Evolutionary conservation across 1,140 invertebrate genomes (phyloP).

Genomic region (Lithobius niger): DNA sequence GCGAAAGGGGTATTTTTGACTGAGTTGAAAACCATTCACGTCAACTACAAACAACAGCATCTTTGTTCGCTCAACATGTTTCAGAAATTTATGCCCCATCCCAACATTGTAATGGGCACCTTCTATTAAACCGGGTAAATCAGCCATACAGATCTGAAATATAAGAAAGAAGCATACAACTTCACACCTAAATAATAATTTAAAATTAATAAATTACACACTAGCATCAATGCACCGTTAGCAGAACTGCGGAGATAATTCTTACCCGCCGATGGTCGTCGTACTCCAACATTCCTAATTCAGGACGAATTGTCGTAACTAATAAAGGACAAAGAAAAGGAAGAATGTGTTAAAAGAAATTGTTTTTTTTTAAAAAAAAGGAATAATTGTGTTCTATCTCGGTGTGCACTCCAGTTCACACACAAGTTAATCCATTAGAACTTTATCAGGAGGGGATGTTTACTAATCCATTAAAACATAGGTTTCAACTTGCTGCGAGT

Average conservation of each 20-base stretch:
- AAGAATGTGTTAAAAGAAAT: no score
- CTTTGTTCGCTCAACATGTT: slow-evolving; percentile 84
- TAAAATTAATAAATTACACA: background rate
- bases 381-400: no score
- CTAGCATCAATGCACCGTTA: background rate
- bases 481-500: no score
- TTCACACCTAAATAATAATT: background rate
- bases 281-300: slow-evolving; percentile 1
- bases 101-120: slow-evolving; percentile 74
- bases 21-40: slow-evolving; percentile 71
- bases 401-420: no score
- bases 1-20: slow-evolving; percentile 45
- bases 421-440: no score
- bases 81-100: slow-evolving; percentile 46
- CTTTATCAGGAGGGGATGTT: no score
- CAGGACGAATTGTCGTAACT: slow-evolving; percentile 73
- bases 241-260: slow-evolving; percentile 24
- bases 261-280: slow-evolving; percentile 24
- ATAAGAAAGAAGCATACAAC: background rate
- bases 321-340: slow-evolving; percentile 25
- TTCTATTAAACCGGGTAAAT: slow-evolving; percentile 90
- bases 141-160: slow-evolving; percentile 63
- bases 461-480: no score
- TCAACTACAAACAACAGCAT: slow-evolving; percentile 76
- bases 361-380: no score